A percentile compares a stretch with the other conserved stretches of the same genome.
These are phyloP conservation scores for Unio delphinus DNA, from an alignment of 2,888 invertebrate genomes.

Conservation along the genomic window DNA sequence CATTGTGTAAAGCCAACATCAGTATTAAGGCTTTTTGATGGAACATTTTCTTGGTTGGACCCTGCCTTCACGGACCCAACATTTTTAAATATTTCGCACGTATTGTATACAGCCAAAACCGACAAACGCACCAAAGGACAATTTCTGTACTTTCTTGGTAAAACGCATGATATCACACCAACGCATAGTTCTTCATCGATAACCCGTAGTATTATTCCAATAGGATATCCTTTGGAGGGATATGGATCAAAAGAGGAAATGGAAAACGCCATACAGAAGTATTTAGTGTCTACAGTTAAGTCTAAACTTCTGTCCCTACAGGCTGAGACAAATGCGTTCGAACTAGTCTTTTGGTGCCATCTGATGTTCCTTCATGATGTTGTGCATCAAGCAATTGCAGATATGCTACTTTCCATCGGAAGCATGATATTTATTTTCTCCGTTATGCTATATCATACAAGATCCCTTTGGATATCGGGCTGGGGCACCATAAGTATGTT, in stretches of 20 bases:
- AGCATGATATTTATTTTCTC: slow-evolving; percentile 48
- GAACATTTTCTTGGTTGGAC: slow-evolving; percentile 37
- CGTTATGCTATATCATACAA: slow-evolving; percentile 51
- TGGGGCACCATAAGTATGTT: slow-evolving; percentile 48
- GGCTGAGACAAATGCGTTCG: slow-evolving; percentile 13
- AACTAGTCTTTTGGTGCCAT: slow-evolving; percentile 41
- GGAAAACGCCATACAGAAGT: slow-evolving; percentile 29
- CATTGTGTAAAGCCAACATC: slow-evolving; percentile 41
- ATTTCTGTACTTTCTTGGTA: slow-evolving; percentile 42
- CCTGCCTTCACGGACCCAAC: slow-evolving; percentile 48
- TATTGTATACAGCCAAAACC: slow-evolving; percentile 39
- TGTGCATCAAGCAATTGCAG: slow-evolving; percentile 33
- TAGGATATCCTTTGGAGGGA: slow-evolving; percentile 41
- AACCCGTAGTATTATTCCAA: slow-evolving; percentile 35
- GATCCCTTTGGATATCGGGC: slow-evolving; percentile 49
- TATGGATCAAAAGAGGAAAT: slow-evolving; percentile 22
- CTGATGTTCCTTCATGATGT: slow-evolving; percentile 42
- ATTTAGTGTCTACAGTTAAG: slow-evolving; percentile 28
- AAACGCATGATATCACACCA: slow-evolving; percentile 23
- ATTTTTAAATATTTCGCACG: slow-evolving; percentile 40
- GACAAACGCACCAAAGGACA: slow-evolving; percentile 30
- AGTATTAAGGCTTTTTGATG: slow-evolving; percentile 52
- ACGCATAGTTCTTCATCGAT: slow-evolving; percentile 18
- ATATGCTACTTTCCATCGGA: slow-evolving; percentile 40
- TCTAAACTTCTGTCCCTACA: slow-evolving; percentile 21